Base-by-base conservation (phyloP, 2,797 vertebrate species). In the Tauraco hartlaubi region DNA sequence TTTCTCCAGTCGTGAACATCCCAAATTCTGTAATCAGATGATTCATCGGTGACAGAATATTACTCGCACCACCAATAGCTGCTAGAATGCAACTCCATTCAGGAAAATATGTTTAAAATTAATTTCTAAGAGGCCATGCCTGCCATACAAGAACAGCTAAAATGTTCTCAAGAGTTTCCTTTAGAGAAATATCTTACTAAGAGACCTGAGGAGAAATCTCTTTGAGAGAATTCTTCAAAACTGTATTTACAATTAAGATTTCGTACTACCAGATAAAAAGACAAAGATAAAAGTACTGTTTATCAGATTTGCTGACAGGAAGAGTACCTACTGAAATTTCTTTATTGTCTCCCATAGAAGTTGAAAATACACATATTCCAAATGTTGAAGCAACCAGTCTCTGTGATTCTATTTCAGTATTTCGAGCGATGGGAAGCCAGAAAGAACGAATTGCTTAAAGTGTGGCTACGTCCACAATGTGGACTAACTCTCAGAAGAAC, bases 391-490 rank as follows among this genome's bases (percentile, higher is more conserved):
- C 58, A 75, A 85, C 41, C 4, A 6, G 15, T 58, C 15, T 59
- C 29, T 28, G 9, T 49, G 46, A 22, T 33, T 67, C 39, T 46
- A 15, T n/a, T 82, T 77, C 33, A 54, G 44, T 46, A 37, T 82
- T 78, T 88, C 26, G 39, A 61, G 33, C 43, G 44, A 31, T 21
- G n/a, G 48, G 28, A 89, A 63, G 18, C 15, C 46, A 61, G 51
- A 72, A 86, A 31, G 25, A 72, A 75, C 17, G 39, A 80, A 72
- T 35, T 23, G n/a, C 35, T 4, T 18, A 49, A 37, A 56, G 72
- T 37, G 35, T 5, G n/a, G n/a, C 28, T 69, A 15, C 7, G 25
- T 62, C 26, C 35, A 13, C 3, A 2, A 10, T 0, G 4, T 10
- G 21, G 49, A 22, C 39, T 56, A 46, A 25, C 4, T 43, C 35